A percentile compares a stretch with the other conserved stretches of the same genome.
Evolutionary conservation across 2,888 invertebrate species (phyloP).

Genomic region (Halictus ligatus): DNA sequence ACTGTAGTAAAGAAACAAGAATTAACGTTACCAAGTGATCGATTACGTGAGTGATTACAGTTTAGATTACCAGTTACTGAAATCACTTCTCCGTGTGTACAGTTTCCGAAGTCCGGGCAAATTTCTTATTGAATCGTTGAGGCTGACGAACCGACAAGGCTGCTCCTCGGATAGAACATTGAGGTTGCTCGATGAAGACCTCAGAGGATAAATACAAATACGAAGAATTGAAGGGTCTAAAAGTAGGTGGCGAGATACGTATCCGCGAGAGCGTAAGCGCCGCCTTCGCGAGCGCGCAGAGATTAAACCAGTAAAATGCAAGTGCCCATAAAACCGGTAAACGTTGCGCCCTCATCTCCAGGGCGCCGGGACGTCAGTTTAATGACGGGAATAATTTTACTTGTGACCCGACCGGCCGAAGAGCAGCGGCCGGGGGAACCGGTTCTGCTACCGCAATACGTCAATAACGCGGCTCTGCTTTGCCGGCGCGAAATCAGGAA

Average conservation of each 20-base stretch:
- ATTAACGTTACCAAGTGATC: neutral
- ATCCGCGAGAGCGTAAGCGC: conserved; percentile 31
- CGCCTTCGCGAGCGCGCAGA: conserved; percentile 57
- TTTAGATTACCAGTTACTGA: neutral
- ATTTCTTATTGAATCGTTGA: neutral
- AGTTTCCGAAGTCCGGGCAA: neutral
- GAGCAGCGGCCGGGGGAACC: conserved; percentile 59
- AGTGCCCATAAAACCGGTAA: conserved; percentile 72
- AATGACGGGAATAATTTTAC: conserved; percentile 74
- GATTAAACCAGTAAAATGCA: conserved; percentile 76
- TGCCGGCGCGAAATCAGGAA: conserved; percentile 39
- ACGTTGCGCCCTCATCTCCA: conserved; percentile 69
- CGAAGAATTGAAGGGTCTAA: conserved; percentile 33
- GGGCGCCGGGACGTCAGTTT: conserved; percentile 72
- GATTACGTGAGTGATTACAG: too few relatives aligned
- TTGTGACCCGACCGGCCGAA: conserved; percentile 65
- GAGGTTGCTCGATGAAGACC: conserved; percentile 26
- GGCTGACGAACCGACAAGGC: neutral
- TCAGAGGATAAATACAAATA: conserved; percentile 38
- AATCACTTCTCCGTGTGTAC: too few relatives aligned
- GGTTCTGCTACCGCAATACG: conserved; percentile 73
- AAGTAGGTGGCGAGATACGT: conserved; percentile 46
- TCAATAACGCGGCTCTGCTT: conserved; percentile 63
- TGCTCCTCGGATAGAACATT: neutral
- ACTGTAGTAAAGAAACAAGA: neutral